Evolutionary conservation across 2,113 vertebrate genomes (phyloP).

Genomic region (Seriola aureovittata): DNA sequence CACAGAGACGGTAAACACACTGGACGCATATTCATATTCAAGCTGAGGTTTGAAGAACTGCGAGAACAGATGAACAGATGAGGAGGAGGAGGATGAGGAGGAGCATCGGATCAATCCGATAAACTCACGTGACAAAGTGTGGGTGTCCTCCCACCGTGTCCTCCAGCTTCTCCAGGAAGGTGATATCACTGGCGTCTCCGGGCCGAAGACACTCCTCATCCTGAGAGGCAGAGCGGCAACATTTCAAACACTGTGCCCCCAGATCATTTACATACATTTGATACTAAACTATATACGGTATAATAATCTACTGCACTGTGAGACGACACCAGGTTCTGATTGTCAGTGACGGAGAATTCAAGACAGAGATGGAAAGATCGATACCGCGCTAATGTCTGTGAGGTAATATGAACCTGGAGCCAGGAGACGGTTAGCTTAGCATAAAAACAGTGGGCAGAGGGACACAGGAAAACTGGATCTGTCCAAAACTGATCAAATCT

Average conservation of each 20-base stretch:
- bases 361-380: no score
- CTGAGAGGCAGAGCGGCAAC: slow-evolving; percentile 72
- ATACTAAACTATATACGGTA: no score
- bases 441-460: no score
- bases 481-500: no score
- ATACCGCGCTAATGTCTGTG: no score
- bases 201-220: slow-evolving; percentile 98
- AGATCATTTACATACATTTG: background rate
- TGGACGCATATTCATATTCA: background rate
- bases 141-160: slow-evolving; percentile 92
- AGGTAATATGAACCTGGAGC: no score
- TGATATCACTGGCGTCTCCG: slow-evolving; percentile 94
- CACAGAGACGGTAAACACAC: background rate
- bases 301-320: no score
- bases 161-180: slow-evolving; percentile 97
- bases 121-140: slow-evolving; percentile 96
- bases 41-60: background rate
- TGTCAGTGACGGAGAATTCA: no score
- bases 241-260: background rate
- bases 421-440: no score
- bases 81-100: background rate
- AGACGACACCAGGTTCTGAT: no score
- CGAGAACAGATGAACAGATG: background rate
- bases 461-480: no score
- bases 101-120: background rate